Evolutionary conservation across 1,140 invertebrate species (phyloP), one percentile per base, ranked within the genome.

Genomic region (Holcopasites calliopsidis): DNA sequence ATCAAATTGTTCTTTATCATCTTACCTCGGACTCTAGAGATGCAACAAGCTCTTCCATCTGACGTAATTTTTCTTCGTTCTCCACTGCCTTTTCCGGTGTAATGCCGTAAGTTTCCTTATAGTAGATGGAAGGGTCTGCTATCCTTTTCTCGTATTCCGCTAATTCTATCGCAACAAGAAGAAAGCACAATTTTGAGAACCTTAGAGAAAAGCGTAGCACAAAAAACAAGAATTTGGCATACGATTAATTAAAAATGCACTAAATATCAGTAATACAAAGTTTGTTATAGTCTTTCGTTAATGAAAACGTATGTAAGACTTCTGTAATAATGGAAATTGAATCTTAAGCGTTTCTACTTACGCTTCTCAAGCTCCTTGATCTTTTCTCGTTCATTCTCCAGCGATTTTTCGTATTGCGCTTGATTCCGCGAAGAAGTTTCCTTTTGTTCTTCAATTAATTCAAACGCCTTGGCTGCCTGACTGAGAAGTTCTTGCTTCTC

Each of bases 401-500:
- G 71, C 1, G 87, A 88, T 54, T 90, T 80, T 70, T 91, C 85
- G 69, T 89, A 90, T 35, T 89, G 84, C 13, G 76, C 71, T 68
- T 90, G 86, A 68, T 90, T 88, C 11, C 86, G 76, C 0, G 82
- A 84, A 26, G 87, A 84, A 1, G 80, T 83, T 74, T 90, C 88
- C 58, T 91, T 90, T 82, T 95, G 93, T 70, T 95, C 93, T 81
- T 96, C 95, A 64, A 96, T 92, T 5, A 95, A 92, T 76, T 96
- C 94, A 78, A 97, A 94, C 1, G 95, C 96, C 88, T 94, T 95
- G 2, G 96, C 96, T 5, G 97, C 97, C 83, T 97, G 95, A 76
- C 94, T 95, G 18, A 98, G 90, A 54, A 97, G 92, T 82, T 96
- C 95, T 84, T 97, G 96, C 90, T 97, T 97, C 80, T 97, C 96